phyloP scores from a whole-genome alignment of 2,113 vertebrate species.

The Tonatia bakeri region DNA sequence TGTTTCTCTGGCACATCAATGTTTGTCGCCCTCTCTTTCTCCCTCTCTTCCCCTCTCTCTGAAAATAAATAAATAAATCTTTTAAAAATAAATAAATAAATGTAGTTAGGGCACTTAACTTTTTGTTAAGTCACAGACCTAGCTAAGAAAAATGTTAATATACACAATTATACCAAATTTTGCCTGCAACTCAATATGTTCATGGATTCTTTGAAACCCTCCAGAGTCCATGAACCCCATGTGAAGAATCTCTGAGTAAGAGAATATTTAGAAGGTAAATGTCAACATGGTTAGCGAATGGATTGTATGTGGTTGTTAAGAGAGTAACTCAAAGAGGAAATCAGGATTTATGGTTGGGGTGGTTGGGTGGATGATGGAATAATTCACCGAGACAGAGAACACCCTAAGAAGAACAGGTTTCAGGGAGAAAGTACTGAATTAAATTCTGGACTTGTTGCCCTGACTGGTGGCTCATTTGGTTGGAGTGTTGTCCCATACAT shows the following conservation, averaged over 20 bases:
- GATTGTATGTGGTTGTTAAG: not conserved
- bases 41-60: no score
- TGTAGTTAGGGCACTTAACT: not conserved
- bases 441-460: not conserved
- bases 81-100: not conserved
- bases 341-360: not conserved
- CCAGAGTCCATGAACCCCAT: not conserved
- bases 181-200: not conserved
- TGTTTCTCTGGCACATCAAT: no score
- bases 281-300: not conserved
- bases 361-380: not conserved
- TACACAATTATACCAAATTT: not conserved
- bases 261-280: constrained; percentile 12
- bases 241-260: not conserved
- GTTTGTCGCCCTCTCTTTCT: no score
- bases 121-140: constrained; percentile 26
- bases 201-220: constrained; percentile 4
- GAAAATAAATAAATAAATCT: no score
- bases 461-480: no score
- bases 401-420: not conserved
- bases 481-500: no score
- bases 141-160: constrained; percentile 24
- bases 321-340: constrained; percentile 32
- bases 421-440: not conserved
- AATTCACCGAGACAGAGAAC: not conserved